Conservation (phyloP, 2,888 invertebrate genomes). For the Rhorus exstirpatorius region DNA sequence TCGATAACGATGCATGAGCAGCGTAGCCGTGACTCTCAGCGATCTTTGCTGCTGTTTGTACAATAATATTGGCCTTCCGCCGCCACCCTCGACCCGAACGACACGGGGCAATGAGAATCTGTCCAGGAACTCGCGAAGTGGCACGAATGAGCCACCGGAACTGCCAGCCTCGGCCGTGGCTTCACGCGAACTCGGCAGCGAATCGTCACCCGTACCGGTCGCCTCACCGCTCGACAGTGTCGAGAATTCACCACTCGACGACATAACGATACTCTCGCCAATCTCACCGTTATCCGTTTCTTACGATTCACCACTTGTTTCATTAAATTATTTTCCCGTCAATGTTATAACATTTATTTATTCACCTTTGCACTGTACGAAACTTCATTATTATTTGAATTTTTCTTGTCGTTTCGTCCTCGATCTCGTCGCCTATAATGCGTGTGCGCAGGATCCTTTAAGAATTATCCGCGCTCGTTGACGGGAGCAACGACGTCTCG, state of each 20-base stretch:
- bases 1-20: slow-evolving; percentile 86
- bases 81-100: slow-evolving; percentile 84
- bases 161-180: slow-evolving; percentile 82
- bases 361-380: slow-evolving; percentile 35
- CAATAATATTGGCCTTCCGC: slow-evolving; percentile 85
- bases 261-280: slow-evolving; percentile 74
- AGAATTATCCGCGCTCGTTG: too few relatives aligned
- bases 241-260: slow-evolving; percentile 84
- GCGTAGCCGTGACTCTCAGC: slow-evolving; percentile 83
- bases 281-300: slow-evolving; percentile 54
- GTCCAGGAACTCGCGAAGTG: slow-evolving; percentile 85
- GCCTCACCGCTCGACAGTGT: slow-evolving; percentile 84
- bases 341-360: slow-evolving; percentile 52
- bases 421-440: too few relatives aligned
- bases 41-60: slow-evolving; percentile 85
- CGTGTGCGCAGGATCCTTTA: too few relatives aligned
- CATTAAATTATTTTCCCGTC: slow-evolving; percentile 12
- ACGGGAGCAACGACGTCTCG: background rate
- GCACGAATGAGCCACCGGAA: slow-evolving; percentile 81
- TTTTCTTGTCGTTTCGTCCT: slow-evolving; percentile 3
- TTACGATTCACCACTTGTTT: slow-evolving; percentile 28
- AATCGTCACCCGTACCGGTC: slow-evolving; percentile 83
- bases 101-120: slow-evolving; percentile 85
- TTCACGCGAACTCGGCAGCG: slow-evolving; percentile 83
- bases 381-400: slow-evolving; percentile 30